Percentiles rank a stretch among this genome's conserved stretches.
Conservation (phyloP, 1,140 invertebrate genomes). For the Marisa cornuarietis region DNA sequence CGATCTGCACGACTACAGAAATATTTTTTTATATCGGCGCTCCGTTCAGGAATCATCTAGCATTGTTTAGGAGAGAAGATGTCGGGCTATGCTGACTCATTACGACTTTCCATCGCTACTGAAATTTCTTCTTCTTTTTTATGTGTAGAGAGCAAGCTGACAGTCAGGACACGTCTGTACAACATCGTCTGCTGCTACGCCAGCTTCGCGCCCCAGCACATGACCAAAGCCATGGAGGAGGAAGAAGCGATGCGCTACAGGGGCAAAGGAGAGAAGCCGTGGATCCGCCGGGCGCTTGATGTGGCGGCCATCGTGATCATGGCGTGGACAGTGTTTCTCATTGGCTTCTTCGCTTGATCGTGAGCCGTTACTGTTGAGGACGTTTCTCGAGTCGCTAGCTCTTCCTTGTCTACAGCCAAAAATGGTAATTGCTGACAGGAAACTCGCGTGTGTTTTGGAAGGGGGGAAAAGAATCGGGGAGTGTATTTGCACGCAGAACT, state of each 20-base stretch:
- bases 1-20: too few relatives aligned
- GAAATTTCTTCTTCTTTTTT: not conserved
- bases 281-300: constrained; percentile 23
- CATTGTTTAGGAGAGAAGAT: too few relatives aligned
- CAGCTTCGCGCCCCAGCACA: constrained; percentile 12
- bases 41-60: too few relatives aligned
- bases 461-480: too few relatives aligned
- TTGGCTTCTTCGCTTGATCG: constrained; percentile 20
- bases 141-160: constrained; percentile 5
- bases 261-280: constrained; percentile 23
- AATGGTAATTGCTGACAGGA: too few relatives aligned
- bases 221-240: constrained; percentile 27
- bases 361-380: too few relatives aligned
- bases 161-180: constrained; percentile 18
- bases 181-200: constrained; percentile 36
- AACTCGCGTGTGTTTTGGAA: too few relatives aligned
- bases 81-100: too few relatives aligned
- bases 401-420: too few relatives aligned
- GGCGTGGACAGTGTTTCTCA: constrained; percentile 30
- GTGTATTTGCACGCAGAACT: too few relatives aligned
- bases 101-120: not conserved
- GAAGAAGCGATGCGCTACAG: constrained; percentile 23
- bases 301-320: constrained; percentile 23
- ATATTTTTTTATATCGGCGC: too few relatives aligned
- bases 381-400: too few relatives aligned